phyloP scores from a whole-genome alignment of 1,140 invertebrate species.

The Rhagoletis zephyria region DNA sequence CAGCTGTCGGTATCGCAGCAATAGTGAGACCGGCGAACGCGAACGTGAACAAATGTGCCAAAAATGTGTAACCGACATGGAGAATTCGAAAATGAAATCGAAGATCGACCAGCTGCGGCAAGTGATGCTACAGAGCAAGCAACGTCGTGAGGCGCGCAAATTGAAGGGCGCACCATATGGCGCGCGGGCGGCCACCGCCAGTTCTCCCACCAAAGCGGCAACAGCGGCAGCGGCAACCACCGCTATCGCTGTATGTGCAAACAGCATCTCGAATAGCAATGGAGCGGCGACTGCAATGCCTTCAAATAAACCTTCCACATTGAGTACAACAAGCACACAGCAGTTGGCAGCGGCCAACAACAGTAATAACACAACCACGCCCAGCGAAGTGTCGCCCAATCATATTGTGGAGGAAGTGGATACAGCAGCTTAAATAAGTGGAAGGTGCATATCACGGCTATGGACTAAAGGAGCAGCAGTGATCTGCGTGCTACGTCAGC shows the following conservation, averaged over 20 bases:
- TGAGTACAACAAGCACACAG: background rate
- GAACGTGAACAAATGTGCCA: constrained; percentile 66
- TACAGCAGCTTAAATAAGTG: constrained; percentile 67
- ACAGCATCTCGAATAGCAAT: background rate
- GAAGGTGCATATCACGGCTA: background rate
- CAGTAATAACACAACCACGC: constrained; percentile 54
- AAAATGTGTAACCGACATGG: constrained; percentile 76
- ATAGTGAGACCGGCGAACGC: constrained; percentile 58
- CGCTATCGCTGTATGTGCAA: constrained; percentile 31
- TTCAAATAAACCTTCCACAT: background rate
- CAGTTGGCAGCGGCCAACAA: constrained; percentile 47
- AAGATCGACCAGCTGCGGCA: constrained; percentile 89
- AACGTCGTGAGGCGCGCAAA: constrained; percentile 84
- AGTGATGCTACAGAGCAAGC: constrained; percentile 90
- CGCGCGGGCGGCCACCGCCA: constrained; percentile 64
- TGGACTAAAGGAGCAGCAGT: background rate
- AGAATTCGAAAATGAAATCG: constrained; percentile 85
- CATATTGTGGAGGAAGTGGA: constrained; percentile 73
- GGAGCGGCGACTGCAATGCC: background rate
- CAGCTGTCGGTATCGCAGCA: constrained; percentile 67
- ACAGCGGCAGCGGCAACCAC: background rate
- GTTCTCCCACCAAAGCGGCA: constrained; percentile 43
- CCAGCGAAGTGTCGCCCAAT: constrained; percentile 70
- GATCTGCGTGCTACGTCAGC: too few species aligned
- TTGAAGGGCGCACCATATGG: constrained; percentile 83